Base-by-base conservation (phyloP, 2,888 invertebrate genomes). In the Rhyacophila evoluta region DNA sequence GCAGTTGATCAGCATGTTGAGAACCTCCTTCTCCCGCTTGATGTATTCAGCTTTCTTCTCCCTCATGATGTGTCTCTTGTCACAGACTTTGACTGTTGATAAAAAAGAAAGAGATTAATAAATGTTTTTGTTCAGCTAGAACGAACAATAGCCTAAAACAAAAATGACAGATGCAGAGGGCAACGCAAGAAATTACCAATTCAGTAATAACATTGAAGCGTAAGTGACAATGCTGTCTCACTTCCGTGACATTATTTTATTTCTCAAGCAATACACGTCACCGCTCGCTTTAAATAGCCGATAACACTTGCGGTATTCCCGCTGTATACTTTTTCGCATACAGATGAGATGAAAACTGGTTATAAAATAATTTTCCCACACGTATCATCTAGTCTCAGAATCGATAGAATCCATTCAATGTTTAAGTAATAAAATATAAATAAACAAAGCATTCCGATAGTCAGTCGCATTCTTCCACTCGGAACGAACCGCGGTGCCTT, bases 11-110 rank as follows among this genome's bases (percentile, higher is more conserved):
- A 98, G 89, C 88, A 95, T 93, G 86, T 96, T 95, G 86, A 99
- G 90, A 28, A 97, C 96, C 85, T 98, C 97, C 86, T 97, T 98
- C 88, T 99, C 99, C 68, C 98, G 91, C 86, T 94, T 94, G 79
- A 99, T 95, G 87, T 97, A 97, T 85, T 96, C 95, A 84, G 95
- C 93, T 89, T 99, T 99, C 87, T 95, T 95, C 88, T 99, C 98
- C 83, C 95, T 92, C 84, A 98, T 92, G 83, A 99, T 98, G 87
- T 97, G 95, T 73, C 93, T 91, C 89, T 99, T 99, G 85, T 98
- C 97, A 87, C 98, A 95, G n/a, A 98, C 98, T 93, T 99, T 99
- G 86, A 99, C 97, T 95, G 92, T 75, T 92, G 92, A 84, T 84
- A 85, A 84, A 83, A 76, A 79, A 81, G 28, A 73, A 73, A 38